phyloP scores from a whole-genome alignment of 2,113 vertebrate genomes.

The Pomatostomus ruficeps region DNA sequence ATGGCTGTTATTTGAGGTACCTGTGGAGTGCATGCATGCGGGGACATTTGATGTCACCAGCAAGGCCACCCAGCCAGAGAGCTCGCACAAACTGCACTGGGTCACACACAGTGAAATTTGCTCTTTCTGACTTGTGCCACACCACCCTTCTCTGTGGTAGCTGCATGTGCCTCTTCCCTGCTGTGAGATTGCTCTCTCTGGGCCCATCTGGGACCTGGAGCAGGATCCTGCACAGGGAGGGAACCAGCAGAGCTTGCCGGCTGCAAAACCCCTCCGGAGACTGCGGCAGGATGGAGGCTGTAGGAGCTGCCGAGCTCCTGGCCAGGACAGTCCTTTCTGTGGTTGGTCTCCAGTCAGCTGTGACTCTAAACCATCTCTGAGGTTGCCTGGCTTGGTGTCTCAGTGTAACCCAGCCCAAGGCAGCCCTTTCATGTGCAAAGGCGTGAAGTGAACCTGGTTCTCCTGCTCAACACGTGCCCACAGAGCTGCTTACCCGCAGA shows the following conservation, averaged over 20 bases:
- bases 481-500: accelerated
- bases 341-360: not conserved
- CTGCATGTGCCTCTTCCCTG: not conserved
- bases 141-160: not conserved
- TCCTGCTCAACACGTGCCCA: not conserved
- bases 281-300: not conserved
- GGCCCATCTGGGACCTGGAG: not conserved
- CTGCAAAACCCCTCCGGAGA: not conserved
- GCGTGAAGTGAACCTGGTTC: not conserved
- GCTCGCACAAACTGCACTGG: not conserved
- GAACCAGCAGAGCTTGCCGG: not conserved
- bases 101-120: not conserved
- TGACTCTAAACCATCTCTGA: not conserved
- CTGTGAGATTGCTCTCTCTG: accelerated
- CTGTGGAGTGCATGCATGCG: accelerated
- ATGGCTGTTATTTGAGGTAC: not conserved
- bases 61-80: not conserved
- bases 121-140: not conserved
- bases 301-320: not conserved
- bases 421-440: not conserved
- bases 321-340: not conserved
- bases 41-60: not conserved
- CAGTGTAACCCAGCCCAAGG: not conserved
- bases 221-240: not conserved
- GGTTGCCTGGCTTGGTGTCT: not conserved